A percentile compares a stretch with the other conserved stretches of the same genome.
These are phyloP conservation scores for Chrysolina haemoptera DNA, from an alignment of 2,888 invertebrate genomes.

Conservation along the genomic window DNA sequence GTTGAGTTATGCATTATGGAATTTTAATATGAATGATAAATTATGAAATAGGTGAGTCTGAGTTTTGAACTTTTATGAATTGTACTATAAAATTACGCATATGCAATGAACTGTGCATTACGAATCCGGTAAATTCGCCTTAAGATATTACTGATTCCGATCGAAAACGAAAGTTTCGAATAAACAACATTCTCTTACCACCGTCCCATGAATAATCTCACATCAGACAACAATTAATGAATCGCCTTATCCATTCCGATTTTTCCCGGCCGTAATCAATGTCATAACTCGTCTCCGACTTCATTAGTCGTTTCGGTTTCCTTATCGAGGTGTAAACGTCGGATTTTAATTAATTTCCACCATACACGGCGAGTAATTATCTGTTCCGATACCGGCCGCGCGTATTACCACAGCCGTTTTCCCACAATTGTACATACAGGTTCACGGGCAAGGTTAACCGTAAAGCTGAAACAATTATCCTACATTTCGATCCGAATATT, in stretches of 20 bases:
- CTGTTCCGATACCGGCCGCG: conserved; percentile 9
- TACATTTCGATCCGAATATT: conserved; percentile 23
- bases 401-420: conserved; percentile 20
- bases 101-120: too few species aligned
- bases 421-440: conserved; percentile 27
- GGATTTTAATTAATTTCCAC: conserved; percentile 24
- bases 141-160: too few species aligned
- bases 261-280: not conserved
- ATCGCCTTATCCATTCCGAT: not conserved
- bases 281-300: conserved; percentile 21
- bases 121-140: too few species aligned
- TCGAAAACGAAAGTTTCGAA: not conserved
- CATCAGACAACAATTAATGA: not conserved
- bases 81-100: too few species aligned
- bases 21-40: too few species aligned
- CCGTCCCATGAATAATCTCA: not conserved
- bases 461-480: conserved; percentile 25
- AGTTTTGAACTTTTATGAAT: too few species aligned
- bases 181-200: not conserved
- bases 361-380: conserved; percentile 22
- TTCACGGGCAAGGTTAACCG: conserved; percentile 33
- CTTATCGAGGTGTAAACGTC: conserved; percentile 29
- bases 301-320: conserved; percentile 19
- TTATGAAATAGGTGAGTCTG: too few species aligned
- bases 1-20: too few species aligned